Percentiles rank a stretch among this genome's conserved stretches.
These are phyloP conservation scores for Saccopteryx bilineata DNA, from an alignment of 2,113 vertebrate species.

Conservation along the genomic window DNA sequence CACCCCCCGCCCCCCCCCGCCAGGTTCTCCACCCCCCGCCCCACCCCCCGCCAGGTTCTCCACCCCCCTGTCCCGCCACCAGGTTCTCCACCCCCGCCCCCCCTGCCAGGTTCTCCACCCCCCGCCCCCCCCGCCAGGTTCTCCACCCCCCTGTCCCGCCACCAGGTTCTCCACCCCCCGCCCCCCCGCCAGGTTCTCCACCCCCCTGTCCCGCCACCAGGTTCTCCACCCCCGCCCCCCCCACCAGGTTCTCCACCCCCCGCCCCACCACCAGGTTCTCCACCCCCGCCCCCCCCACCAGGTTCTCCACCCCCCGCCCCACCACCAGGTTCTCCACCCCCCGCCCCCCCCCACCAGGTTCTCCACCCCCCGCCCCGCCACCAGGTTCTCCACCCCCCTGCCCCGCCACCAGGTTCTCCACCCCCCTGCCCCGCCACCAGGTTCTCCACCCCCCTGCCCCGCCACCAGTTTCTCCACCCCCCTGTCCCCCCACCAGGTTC, in stretches of 20 bases:
- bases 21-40: too few species aligned
- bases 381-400: too few species aligned
- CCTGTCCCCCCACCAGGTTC: neutral
- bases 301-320: neutral
- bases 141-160: neutral
- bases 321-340: too few species aligned
- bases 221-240: neutral
- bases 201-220: too few species aligned
- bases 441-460: too few species aligned
- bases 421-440: neutral
- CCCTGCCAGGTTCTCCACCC: too few species aligned
- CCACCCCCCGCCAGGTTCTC: too few species aligned
- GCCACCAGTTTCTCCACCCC: too few species aligned
- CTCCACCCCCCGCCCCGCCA: too few species aligned
- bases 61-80: neutral
- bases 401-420: neutral
- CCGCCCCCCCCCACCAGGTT: neutral
- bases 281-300: neutral
- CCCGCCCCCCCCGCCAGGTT: neutral
- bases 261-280: too few species aligned
- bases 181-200: neutral
- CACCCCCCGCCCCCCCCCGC: neutral
- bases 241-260: neutral
- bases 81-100: too few species aligned
- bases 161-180: neutral